Evolutionary conservation across 2,797 vertebrate genomes (phyloP).

Genomic region (Phoxinus dragarum): DNA sequence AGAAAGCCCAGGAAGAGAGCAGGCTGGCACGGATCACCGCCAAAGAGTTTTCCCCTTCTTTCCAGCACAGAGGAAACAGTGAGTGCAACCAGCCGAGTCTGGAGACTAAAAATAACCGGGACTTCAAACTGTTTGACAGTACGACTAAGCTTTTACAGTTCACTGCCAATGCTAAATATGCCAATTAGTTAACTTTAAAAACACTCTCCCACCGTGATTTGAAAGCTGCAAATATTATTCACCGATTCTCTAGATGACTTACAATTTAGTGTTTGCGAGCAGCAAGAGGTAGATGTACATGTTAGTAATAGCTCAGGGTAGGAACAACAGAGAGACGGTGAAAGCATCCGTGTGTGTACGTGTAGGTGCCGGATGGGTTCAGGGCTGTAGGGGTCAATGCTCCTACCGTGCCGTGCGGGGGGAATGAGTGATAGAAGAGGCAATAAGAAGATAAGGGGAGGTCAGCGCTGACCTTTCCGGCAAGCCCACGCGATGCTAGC

Average conservation of each 20-base stretch:
- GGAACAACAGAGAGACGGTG: not conserved
- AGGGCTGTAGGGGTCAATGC: constrained; percentile 27
- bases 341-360: constrained; percentile 20
- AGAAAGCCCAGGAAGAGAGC: constrained; percentile 95
- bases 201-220: not conserved
- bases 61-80: constrained; percentile 96
- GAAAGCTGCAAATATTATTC: not conserved
- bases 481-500: constrained; percentile 50
- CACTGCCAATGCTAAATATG: constrained; percentile 14
- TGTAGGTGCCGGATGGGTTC: constrained; percentile 28
- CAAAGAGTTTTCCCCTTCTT: constrained; percentile 98
- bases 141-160: constrained; percentile 26
- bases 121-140: constrained; percentile 29
- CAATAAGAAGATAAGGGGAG: constrained; percentile 64
- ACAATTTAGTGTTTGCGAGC: not conserved
- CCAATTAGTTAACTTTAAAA: constrained; percentile 17
- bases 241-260: not conserved
- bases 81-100: constrained; percentile 67
- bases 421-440: constrained; percentile 59
- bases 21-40: constrained; percentile 94
- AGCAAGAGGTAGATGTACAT: constrained; percentile 11
- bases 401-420: constrained; percentile 46
- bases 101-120: constrained; percentile 26
- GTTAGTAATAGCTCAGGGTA: not conserved
- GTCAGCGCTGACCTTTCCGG: constrained; percentile 63